Evolutionary conservation across 2,797 vertebrate genomes (phyloP).

Genomic region (Peromyscus eremicus): DNA sequence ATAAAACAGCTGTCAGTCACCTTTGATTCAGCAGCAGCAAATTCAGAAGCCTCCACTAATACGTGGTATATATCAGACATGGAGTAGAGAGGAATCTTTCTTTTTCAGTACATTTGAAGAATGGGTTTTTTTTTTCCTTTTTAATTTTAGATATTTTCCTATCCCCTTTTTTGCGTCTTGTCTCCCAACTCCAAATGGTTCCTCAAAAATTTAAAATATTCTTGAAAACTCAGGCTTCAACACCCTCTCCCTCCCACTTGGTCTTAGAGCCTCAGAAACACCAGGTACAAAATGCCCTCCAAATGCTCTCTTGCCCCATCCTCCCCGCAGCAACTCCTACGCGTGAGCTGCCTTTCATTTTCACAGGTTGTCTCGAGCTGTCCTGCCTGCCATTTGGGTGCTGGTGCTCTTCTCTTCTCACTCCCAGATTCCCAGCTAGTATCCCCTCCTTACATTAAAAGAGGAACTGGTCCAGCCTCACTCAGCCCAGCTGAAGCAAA

Average conservation of each 20-base stretch:
- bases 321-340: background rate
- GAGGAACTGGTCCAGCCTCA: background rate
- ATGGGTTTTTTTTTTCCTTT: background rate
- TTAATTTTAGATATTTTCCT: background rate
- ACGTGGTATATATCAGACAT: fast-evolving
- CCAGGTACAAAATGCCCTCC: constrained; percentile 8
- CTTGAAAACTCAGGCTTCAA: background rate
- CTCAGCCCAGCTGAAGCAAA: background rate
- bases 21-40: background rate
- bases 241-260: background rate
- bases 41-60: background rate
- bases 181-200: background rate
- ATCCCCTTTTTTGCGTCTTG: background rate
- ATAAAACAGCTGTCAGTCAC: background rate
- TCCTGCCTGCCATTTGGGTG: background rate
- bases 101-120: background rate
- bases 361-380: background rate
- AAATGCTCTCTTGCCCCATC: background rate
- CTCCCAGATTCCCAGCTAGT: background rate
- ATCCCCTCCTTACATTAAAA: constrained; percentile 4
- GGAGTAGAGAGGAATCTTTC: background rate
- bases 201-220: constrained; percentile 12
- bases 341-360: background rate
- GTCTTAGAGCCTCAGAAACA: background rate
- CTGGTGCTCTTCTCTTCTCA: background rate